These are phyloP conservation scores for Pasiphila rectangulata DNA, from an alignment of 2,888 invertebrate species.

Conservation along the genomic window DNA sequence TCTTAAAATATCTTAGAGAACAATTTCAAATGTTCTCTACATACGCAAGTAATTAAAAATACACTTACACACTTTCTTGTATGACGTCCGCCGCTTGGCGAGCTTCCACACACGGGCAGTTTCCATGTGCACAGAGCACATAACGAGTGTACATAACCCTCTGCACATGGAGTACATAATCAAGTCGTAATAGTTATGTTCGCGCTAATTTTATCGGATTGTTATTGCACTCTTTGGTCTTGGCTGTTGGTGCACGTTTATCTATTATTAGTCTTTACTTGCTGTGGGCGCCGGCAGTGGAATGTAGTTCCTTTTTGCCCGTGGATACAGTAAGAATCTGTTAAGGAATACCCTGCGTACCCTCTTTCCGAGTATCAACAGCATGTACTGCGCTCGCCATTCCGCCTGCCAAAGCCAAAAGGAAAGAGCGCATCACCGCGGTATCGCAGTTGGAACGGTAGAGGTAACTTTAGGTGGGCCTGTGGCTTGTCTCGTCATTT, in stretches of 20 bases:
- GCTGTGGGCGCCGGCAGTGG: too few relatives aligned
- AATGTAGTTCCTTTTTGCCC: too few relatives aligned
- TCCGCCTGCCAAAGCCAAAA: too few relatives aligned
- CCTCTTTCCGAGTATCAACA: too few relatives aligned
- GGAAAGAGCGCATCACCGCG: too few relatives aligned
- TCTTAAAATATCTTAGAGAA: background rate
- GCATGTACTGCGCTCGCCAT: too few relatives aligned
- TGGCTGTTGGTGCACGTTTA: slow-evolving; percentile 4
- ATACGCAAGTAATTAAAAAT: background rate
- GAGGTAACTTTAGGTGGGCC: too few relatives aligned
- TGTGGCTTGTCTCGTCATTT: too few relatives aligned
- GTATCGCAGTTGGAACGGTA: too few relatives aligned
- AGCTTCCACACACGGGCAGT: background rate
- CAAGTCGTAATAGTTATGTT: slow-evolving; percentile 9
- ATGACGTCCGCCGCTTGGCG: slow-evolving; percentile 1
- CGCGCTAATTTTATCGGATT: slow-evolving; percentile 2
- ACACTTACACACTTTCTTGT: background rate
- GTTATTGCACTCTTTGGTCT: slow-evolving; percentile 1
- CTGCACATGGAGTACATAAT: slow-evolving; percentile 2
- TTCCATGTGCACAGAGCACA: slow-evolving; percentile 4
- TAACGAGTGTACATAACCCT: too few relatives aligned
- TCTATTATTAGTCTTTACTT: background rate
- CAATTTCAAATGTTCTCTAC: background rate
- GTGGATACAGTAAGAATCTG: too few relatives aligned
- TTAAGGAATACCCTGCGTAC: too few relatives aligned